A percentile compares a stretch with the other conserved stretches of the same genome.
These are phyloP conservation scores for Centropus unirufus DNA, from an alignment of 2,113 vertebrate species.

Conservation along the genomic window DNA sequence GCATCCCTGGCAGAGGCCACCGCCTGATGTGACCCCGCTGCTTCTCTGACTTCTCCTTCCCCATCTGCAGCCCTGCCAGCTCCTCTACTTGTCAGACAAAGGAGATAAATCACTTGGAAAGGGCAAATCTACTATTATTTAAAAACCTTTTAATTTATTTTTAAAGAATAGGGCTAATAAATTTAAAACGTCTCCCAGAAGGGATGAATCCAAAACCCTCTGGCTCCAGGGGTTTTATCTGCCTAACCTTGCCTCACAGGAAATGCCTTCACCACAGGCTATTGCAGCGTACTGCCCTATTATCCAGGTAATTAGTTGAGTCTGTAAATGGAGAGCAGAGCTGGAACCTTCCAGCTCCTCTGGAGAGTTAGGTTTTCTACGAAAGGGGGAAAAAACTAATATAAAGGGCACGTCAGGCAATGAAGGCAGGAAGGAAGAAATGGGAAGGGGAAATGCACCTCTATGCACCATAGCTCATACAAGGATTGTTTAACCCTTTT, in stretches of 20 bases:
- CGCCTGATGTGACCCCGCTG: background rate
- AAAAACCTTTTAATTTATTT: conserved; percentile 28
- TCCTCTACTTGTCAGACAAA: background rate
- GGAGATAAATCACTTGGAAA: conserved; percentile 60
- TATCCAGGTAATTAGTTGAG: conserved; percentile 31
- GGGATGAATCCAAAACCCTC: conserved; percentile 13
- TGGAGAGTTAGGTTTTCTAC: background rate
- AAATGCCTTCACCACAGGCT: conserved; percentile 56
- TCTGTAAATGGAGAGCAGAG: conserved; percentile 35
- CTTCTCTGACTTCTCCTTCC: background rate
- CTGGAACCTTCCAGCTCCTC: background rate
- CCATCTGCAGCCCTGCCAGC: background rate
- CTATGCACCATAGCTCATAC: background rate
- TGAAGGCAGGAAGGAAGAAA: conserved; percentile 35
- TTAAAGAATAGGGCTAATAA: conserved; percentile 22
- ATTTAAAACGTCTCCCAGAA: conserved; percentile 35
- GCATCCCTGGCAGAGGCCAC: no score
- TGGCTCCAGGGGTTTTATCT: conserved; percentile 38
- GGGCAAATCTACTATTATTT: background rate
- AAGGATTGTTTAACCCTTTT: background rate
- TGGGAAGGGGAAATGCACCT: no score
- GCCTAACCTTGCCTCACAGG: conserved; percentile 63
- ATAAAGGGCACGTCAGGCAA: background rate
- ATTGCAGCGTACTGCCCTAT: background rate
- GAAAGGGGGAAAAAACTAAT: background rate